Evolutionary conservation across 30 jellyfish, hydroid and myxozoan species (phyloP).

Genomic region (Mastigias papua): DNA sequence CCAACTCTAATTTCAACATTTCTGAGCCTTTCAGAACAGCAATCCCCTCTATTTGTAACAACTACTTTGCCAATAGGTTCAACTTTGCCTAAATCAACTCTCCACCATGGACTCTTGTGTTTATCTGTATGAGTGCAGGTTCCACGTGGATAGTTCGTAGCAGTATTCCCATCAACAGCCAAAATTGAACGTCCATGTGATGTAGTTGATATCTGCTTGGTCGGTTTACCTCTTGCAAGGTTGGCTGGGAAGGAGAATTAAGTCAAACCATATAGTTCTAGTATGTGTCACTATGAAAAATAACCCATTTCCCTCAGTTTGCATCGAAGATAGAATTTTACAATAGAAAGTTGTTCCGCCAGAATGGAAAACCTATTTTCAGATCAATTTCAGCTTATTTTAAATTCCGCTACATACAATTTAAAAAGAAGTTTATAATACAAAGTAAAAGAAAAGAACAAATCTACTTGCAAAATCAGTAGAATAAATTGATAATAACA

Average conservation of each 20-base stretch:
- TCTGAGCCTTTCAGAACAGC: constrained; percentile 45
- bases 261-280: background rate
- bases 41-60: constrained; percentile 50
- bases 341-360: no score
- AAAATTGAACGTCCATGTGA: background rate
- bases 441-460: no score
- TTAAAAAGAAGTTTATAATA: no score
- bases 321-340: no score
- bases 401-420: no score
- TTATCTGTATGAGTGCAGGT: constrained; percentile 57
- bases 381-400: no score
- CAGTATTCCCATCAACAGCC: constrained; percentile 61
- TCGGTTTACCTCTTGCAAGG: constrained; percentile 50
- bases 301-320: no score
- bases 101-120: constrained; percentile 65
- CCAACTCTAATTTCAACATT: constrained; percentile 38
- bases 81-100: constrained; percentile 53
- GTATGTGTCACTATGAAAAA: no score
- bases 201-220: constrained; percentile 48
- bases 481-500: no score
- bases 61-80: constrained; percentile 21
- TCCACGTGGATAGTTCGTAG: constrained; percentile 1
- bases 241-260: constrained; percentile 8
- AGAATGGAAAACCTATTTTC: no score
- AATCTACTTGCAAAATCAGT: no score